Base-by-base conservation (phyloP, 1,140 invertebrate species). In the Camponotus pennsylvanicus region DNA sequence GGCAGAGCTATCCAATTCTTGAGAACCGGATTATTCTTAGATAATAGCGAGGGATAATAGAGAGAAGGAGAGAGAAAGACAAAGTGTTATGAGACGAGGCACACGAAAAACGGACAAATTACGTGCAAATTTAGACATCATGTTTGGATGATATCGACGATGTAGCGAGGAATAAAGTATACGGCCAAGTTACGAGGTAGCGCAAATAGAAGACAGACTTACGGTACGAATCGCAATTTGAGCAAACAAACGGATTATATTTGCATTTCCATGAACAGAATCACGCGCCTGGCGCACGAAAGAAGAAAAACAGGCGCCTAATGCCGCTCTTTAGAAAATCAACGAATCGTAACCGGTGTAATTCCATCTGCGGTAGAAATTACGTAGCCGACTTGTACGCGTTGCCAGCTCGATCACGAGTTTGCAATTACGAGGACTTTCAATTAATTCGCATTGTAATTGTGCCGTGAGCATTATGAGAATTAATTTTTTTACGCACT, bases 201-300 rank as follows among this genome's bases (percentile, higher is more conserved):
- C 6, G 40, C 79, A 83, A 83, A 83, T 55, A 83, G 55, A 32
- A 18, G 27, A 13, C 79, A 61, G 52, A 82, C 79, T 82, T 73
- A 59, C 37, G 67, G 55, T 69, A 75, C 69, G 55, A 69, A 83
- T 83, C 69, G 69, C 79, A 83, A 83, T 83, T 73, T 83, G 55
- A 61, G 57, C 79, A 83, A 83, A 83, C 79, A 83, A 61, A 83
- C 55, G 69, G 49, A 13, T 13, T 69, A 13, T 83, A 83, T 83
- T 83, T 83, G 79, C 79, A 83, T 75, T 75, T 83, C 55, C 69
- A 83, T 57, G 52, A 59, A 52, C 49, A 45, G 67, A 57, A 73
- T 83, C 69, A 83, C 79, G 69, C 69, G 67, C 55, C 5, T 21
- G 40, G 6, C 37, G 37, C 32, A 9, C 37, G 18, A 73, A n/a